Percentiles rank a stretch among this genome's conserved stretches.
phyloP scores from a whole-genome alignment of 2,888 invertebrate species.

The Mesorhabditis spiculigera region DNA sequence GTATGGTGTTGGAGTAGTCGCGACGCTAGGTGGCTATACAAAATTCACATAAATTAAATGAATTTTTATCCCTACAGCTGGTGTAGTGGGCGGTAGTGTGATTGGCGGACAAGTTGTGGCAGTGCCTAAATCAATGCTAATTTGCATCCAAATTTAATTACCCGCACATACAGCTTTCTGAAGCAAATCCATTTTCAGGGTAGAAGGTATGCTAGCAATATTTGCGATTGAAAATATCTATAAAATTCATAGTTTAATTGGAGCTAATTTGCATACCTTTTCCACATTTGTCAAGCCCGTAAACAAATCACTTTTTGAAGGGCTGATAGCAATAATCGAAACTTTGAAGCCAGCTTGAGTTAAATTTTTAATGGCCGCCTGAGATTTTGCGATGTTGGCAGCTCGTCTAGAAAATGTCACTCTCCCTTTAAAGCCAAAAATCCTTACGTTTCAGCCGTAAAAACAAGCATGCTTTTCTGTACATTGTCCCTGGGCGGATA shows the following conservation, averaged over 20 bases:
- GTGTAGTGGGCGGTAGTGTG: neutral
- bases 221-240: neutral
- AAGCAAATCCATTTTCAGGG: neutral
- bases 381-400: neutral
- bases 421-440: neutral
- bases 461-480: neutral
- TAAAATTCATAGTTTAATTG: neutral
- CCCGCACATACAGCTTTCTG: neutral
- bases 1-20: neutral
- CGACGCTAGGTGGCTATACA: neutral
- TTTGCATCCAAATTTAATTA: neutral
- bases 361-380: neutral
- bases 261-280: neutral
- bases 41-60: neutral
- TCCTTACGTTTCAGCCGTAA: neutral
- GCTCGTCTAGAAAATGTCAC: neutral
- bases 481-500: neutral
- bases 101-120: neutral
- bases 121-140: neutral
- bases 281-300: neutral
- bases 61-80: neutral
- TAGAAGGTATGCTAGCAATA: neutral
- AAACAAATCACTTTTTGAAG: neutral
- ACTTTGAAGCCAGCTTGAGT: neutral
- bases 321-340: neutral